phyloP scores from a whole-genome alignment of 2,113 vertebrate genomes.

The Sceloporus tristichus region DNA sequence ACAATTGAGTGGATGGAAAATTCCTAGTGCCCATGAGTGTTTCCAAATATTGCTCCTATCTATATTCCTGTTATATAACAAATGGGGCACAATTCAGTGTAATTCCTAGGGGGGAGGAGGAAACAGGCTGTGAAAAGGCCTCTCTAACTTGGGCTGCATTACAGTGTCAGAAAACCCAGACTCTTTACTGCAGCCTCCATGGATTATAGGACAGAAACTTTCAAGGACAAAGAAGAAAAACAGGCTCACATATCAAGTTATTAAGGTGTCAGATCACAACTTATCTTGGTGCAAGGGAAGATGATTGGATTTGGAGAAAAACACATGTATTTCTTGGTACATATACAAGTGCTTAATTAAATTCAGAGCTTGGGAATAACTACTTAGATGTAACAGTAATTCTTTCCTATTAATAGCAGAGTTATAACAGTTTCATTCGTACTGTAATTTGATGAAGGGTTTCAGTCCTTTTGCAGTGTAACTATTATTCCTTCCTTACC shows the following conservation, averaged over 20 bases:
- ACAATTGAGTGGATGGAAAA: conserved; percentile 49
- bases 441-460: too few species aligned
- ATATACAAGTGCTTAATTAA: background rate
- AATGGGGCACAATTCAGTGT: conserved; percentile 43
- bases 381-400: too few species aligned
- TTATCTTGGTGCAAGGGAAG: conserved; percentile 7
- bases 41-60: conserved; percentile 55
- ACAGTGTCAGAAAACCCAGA: conserved; percentile 44
- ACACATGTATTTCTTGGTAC: background rate
- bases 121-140: conserved; percentile 36
- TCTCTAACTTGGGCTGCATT: conserved; percentile 28
- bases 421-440: too few species aligned
- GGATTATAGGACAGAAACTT: conserved; percentile 47
- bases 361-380: too few species aligned
- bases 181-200: conserved; percentile 50
- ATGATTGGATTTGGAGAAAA: background rate
- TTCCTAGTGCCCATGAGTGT: conserved; percentile 32
- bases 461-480: too few species aligned
- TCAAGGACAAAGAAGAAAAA: conserved; percentile 47
- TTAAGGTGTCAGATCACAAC: conserved; percentile 18
- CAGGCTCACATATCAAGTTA: background rate
- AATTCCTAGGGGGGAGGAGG: background rate
- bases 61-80: conserved; percentile 17
- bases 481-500: too few species aligned
- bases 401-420: too few species aligned